Conservation (phyloP, 2,797 vertebrate genomes). For the Cichlasoma orientale region DNA sequence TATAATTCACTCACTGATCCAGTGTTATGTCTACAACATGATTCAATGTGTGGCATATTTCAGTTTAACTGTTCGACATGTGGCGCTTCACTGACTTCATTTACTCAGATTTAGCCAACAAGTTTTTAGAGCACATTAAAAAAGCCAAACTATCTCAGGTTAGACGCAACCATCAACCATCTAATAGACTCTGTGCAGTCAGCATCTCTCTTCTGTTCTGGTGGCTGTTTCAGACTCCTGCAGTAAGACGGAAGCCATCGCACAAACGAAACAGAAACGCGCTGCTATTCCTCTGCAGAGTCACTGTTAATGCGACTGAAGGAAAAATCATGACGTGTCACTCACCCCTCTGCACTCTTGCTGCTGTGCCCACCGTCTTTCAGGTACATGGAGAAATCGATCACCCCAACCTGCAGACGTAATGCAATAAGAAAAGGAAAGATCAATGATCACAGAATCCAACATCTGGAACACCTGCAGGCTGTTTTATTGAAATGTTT, state of each 20-base stretch:
- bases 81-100: too few relatives aligned
- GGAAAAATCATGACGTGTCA: slow-evolving; percentile 6
- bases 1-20: too few relatives aligned
- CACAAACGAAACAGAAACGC: neutral
- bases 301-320: neutral
- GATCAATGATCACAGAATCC: neutral
- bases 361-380: slow-evolving; percentile 95
- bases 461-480: accelerated
- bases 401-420: slow-evolving; percentile 91
- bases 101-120: too few relatives aligned
- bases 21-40: too few relatives aligned
- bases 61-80: too few relatives aligned
- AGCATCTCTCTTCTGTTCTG: too few relatives aligned
- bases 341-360: slow-evolving; percentile 95
- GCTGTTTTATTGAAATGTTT: neutral
- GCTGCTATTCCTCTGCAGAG: accelerated
- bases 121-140: too few relatives aligned
- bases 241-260: neutral
- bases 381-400: slow-evolving; percentile 99
- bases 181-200: too few relatives aligned
- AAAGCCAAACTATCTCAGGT: too few relatives aligned
- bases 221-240: too few relatives aligned
- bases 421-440: neutral
- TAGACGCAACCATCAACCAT: too few relatives aligned
- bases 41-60: too few relatives aligned